Evolutionary conservation across 2,113 vertebrate genomes (phyloP).

Genomic region (Erpornis zantholeuca): DNA sequence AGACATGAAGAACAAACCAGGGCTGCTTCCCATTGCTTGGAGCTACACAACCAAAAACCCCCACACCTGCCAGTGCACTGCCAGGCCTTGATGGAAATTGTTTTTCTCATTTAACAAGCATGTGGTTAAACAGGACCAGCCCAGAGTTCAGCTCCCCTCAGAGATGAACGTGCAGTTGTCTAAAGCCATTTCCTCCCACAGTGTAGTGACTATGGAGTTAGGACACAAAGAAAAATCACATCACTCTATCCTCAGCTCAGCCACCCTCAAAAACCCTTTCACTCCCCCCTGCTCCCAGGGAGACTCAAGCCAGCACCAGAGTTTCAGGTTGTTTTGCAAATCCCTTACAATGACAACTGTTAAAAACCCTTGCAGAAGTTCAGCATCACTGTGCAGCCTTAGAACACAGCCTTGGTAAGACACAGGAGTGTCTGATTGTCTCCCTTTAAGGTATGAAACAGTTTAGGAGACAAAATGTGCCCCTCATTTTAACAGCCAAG

Average conservation of each 20-base stretch:
- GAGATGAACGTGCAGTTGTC: background rate
- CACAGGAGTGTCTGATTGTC: background rate
- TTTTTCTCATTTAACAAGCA: too few relatives aligned
- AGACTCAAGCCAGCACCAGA: background rate
- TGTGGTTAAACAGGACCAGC: background rate
- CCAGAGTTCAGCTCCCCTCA: background rate
- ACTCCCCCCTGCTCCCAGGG: background rate
- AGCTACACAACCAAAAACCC: background rate
- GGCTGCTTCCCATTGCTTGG: background rate
- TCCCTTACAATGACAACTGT: background rate
- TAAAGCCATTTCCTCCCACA: rapidly evolving
- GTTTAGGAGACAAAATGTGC: background rate
- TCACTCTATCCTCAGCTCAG: background rate
- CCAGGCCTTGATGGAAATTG: rapidly evolving
- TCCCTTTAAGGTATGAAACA: background rate
- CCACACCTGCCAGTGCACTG: background rate
- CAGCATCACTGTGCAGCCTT: background rate
- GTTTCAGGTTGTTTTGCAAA: rapidly evolving
- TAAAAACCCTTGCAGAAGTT: background rate
- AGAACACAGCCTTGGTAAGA: background rate
- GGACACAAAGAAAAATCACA: background rate
- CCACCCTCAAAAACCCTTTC: too few relatives aligned
- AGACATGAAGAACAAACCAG: background rate
- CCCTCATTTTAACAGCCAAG: background rate
- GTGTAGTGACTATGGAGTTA: rapidly evolving